phyloP scores from a whole-genome alignment of 2,888 invertebrate genomes.

The Phorcus lineatus region DNA sequence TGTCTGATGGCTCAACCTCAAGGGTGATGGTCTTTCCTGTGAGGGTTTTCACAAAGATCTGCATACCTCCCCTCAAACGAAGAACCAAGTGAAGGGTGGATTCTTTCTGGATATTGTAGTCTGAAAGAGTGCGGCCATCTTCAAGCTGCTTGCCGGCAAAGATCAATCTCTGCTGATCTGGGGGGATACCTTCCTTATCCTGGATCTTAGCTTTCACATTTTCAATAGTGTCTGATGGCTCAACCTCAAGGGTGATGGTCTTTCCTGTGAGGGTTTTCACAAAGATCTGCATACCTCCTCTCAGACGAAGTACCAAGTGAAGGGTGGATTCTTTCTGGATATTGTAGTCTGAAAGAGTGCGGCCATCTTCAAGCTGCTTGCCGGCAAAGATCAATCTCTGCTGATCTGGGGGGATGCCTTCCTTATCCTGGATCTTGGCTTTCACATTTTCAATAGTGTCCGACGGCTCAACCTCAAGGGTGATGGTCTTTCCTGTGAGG shows the following conservation, averaged over 20 bases:
- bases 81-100: slow-evolving; percentile 93
- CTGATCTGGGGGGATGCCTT: slow-evolving; percentile 81
- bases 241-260: slow-evolving; percentile 76
- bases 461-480: slow-evolving; percentile 82
- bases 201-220: slow-evolving; percentile 85
- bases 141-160: slow-evolving; percentile 96
- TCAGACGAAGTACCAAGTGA: slow-evolving; percentile 91
- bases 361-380: slow-evolving; percentile 95
- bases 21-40: slow-evolving; percentile 73
- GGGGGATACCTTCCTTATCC: slow-evolving; percentile 80
- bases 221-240: slow-evolving; percentile 93
- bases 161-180: slow-evolving; percentile 90
- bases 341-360: slow-evolving; percentile 93
- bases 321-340: slow-evolving; percentile 96
- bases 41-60: slow-evolving; percentile 83
- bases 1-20: slow-evolving; percentile 86
- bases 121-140: slow-evolving; percentile 92
- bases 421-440: slow-evolving; percentile 78
- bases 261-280: slow-evolving; percentile 74
- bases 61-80: slow-evolving; percentile 86
- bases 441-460: slow-evolving; percentile 96
- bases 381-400: slow-evolving; percentile 94
- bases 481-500: slow-evolving; percentile 73
- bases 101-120: slow-evolving; percentile 96
- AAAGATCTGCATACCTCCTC: slow-evolving; percentile 83